These are phyloP conservation scores for Calcarius lapponicus DNA, from an alignment of 2,797 vertebrate genomes.

Conservation along the genomic window DNA sequence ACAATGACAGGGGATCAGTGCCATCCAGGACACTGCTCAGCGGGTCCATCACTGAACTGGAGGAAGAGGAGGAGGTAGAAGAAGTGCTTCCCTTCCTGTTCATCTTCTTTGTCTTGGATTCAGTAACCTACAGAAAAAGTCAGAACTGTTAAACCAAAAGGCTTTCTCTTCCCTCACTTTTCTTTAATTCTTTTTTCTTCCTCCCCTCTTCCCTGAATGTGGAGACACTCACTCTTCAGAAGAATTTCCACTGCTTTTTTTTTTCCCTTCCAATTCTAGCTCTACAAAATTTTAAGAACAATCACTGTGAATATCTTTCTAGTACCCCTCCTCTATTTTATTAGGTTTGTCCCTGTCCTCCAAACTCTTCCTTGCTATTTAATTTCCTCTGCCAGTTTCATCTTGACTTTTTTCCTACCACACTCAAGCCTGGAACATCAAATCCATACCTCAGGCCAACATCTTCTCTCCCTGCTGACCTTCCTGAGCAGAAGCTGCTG, in stretches of 20 bases:
- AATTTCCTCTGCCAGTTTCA: too few species aligned
- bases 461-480: not conserved
- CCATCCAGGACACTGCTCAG: constrained; percentile 93
- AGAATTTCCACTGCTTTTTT: not conserved
- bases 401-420: not conserved
- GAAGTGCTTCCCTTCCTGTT: constrained; percentile 90
- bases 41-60: constrained; percentile 85
- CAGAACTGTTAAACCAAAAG: not conserved
- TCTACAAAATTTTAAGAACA: not conserved
- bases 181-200: not conserved
- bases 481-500: not conserved
- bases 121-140: constrained; percentile 81
- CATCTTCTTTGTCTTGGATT: constrained; percentile 88
- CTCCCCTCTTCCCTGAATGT: not conserved
- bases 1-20: constrained; percentile 92
- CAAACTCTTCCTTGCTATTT: not conserved
- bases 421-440: not conserved
- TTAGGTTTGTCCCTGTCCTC: not conserved
- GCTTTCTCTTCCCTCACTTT: not conserved
- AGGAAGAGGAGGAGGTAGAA: constrained; percentile 92
- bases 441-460: not conserved
- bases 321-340: not conserved
- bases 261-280: not conserved
- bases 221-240: not conserved
- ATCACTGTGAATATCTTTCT: not conserved